Evolutionary conservation across 2,113 vertebrate species (phyloP), one percentile per base, ranked within the genome.

Genomic region (Cromileptes altivelis): DNA sequence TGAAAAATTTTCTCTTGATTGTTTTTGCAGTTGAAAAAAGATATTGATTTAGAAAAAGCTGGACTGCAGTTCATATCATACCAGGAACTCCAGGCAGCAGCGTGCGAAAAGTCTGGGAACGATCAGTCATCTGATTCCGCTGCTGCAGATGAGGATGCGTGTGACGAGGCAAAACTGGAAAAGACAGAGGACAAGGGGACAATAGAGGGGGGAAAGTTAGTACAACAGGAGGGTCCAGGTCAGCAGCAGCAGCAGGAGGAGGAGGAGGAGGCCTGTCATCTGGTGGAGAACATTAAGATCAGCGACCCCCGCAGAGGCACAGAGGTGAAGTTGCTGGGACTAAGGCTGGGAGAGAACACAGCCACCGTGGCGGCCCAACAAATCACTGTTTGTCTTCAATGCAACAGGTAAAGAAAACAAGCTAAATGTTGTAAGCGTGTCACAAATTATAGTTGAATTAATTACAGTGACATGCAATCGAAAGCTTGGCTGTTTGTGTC

Each of bases 61-160:
- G 96, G 96, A 18, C 86, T 97, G 52, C 94, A 95, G 87, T 96
- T 97, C 72, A 95, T 97, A 21, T 73, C 96, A 0, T 97, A 95
- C 70, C 93, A 96, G 86, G 94, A 96, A 70, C 95, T 97, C 14
- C 92, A 95, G 85, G 89, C 85, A 33, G 53, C 89, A 0, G 89
- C 91, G 14, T 83, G 73, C 75, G 93, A 94, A 74, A 88, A 70
- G 25, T 63, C 76, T n/a, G 71, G 10, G 13, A 40, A 23, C 1
- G 52, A 62, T 52, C 3, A 11, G 12, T 50, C 57, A 17, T 12
- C 64, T 0, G 74, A 80, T 17, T 14, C 25, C 2, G 25, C 18
- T 58, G 75, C 40, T 27, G 65, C 4, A 15, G 75, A 78, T 10
- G 71, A 82, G 42, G 63, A 81, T 18, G 33, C 11, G 3, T 4